Evolutionary conservation across 2,797 vertebrate species (phyloP), one percentile per base, ranked within the genome.

Genomic region (Sebastes wilsoni): DNA sequence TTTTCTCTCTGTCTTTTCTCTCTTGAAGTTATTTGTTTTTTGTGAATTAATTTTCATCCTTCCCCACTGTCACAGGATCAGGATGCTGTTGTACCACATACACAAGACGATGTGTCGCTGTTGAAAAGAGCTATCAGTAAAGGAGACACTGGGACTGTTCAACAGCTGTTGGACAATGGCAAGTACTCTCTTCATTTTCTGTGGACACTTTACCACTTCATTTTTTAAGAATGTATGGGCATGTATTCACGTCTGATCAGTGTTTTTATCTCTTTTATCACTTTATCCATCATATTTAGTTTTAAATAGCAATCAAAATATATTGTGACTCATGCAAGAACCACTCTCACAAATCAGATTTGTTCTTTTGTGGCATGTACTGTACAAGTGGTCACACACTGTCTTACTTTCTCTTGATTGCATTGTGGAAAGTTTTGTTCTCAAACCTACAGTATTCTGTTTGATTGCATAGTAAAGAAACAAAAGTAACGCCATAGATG

Each of bases 81-180:
- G 14, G 76, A 71, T 68, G 22, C 14, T 52, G 55, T 23, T 66
- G 56, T 30, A 3, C 32, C 87, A 72, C 1, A 32, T 2, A 54
- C 22, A 66, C 67, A 92, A 78, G 49, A 97, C 59, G 92, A 94
- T 52, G 92, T 93, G 7, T 93, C 94, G 1, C 55, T 67, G 0
- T 90, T 99, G 54, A 98, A 98, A 94, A 96, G 86, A 82, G 98
- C 98, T 72, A 91, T 99, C 66, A 90, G 89, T 81, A 12, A 79
- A 3, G 96, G 97, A 88, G 94, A 98, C 88, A 72, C 90, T 69
- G 68, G 81, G 0, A 71, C 95, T 55, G 93, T 98, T 58, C 88
- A 96, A 77, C 92, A 96, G 61, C 96, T 99, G 58, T 86, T 99
- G 91, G 95, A 98, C 83, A 95, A 92, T 0, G 98, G 98, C 95